These are phyloP conservation scores for Ectemnius lituratus DNA, from an alignment of 2,888 invertebrate species.

Conservation along the genomic window DNA sequence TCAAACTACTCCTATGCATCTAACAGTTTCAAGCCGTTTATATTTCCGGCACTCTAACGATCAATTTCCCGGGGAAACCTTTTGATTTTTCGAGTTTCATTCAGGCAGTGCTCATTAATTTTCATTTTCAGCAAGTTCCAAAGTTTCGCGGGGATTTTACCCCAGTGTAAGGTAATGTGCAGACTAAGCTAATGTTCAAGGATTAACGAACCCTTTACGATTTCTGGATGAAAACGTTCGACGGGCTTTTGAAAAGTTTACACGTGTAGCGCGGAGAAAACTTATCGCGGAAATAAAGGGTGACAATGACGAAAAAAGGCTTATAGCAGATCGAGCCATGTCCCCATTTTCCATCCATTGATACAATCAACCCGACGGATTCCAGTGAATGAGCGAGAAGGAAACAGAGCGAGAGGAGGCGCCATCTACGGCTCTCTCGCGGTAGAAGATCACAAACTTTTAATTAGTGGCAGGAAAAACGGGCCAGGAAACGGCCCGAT, in stretches of 20 bases:
- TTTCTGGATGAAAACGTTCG: not conserved
- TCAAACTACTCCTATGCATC: too few species aligned
- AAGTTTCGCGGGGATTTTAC: not conserved
- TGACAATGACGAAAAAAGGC: slow-evolving; percentile 24
- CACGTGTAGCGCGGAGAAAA: not conserved
- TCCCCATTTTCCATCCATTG: slow-evolving; percentile 43
- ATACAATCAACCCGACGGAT: slow-evolving; percentile 36
- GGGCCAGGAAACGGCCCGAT: slow-evolving; percentile 7
- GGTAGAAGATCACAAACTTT: slow-evolving; percentile 58
- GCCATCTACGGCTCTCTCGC: slow-evolving; percentile 16
- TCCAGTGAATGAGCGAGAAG: slow-evolving; percentile 29
- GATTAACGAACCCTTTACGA: slow-evolving; percentile 8
- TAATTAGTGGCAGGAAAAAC: slow-evolving; percentile 56
- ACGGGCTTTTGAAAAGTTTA: slow-evolving; percentile 17
- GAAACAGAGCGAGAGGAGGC: slow-evolving; percentile 49
- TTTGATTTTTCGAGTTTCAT: not conserved
- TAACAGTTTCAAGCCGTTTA: too few species aligned
- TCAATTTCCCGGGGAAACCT: too few species aligned
- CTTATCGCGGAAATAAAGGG: slow-evolving; percentile 21
- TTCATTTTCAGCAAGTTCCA: not conserved
- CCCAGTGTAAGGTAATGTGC: too few species aligned
- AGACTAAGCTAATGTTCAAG: not conserved
- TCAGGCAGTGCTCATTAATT: slow-evolving; percentile 8
- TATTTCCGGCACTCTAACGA: too few species aligned
- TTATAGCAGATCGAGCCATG: slow-evolving; percentile 29